Evolutionary conservation across 2,113 vertebrate species (phyloP), one percentile per base, ranked within the genome.

Genomic region (Hypanus sabinus): DNA sequence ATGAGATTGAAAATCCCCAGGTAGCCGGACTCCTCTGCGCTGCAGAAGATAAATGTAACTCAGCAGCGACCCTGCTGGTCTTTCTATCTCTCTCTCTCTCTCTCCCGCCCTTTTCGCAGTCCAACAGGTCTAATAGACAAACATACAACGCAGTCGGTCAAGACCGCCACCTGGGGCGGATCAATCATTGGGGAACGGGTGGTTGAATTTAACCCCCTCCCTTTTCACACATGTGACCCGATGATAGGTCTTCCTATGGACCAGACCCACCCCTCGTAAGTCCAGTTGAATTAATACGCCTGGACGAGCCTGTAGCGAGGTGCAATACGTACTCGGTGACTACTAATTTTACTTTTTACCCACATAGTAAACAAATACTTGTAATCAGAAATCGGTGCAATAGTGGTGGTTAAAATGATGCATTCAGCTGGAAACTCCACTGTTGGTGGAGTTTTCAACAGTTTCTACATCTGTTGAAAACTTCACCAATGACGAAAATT

Each of bases 61-160:
- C 83, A 88, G 55, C 83, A 88, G 83, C 83, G 83, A 88, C 57
- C 57, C 83, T 62, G 5, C 83, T 62, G 81, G 80, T 46, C 68
- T 70, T 18, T 12, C 68, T 70, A 10, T 70, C 68, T 70, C 68
- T 70, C 68, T 70, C 65, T 68, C 65, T 68, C 68, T 70, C 68
- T 70, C 55, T 87, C 46, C 46, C 30, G 2, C 10, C 81, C 55
- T 22, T 30, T 4, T 85, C 22, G 14, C 83, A 87, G 24, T 0
- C 20, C 33, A 14, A 80, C 12, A 38, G 33, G 73, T 76, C 73
- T 30, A 4, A 3, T 81, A 36, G 0, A 46, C 80, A 36, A 16
- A 80, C 38, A 33, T 2, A 46, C 36, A 80, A 36, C 38, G 36
- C 20, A 20, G 38, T 55, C 80, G 22, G 36, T n/a, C n/a, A n/a